phyloP scores from a whole-genome alignment of 1,140 invertebrate species.

The Potamilus streckersoni region DNA sequence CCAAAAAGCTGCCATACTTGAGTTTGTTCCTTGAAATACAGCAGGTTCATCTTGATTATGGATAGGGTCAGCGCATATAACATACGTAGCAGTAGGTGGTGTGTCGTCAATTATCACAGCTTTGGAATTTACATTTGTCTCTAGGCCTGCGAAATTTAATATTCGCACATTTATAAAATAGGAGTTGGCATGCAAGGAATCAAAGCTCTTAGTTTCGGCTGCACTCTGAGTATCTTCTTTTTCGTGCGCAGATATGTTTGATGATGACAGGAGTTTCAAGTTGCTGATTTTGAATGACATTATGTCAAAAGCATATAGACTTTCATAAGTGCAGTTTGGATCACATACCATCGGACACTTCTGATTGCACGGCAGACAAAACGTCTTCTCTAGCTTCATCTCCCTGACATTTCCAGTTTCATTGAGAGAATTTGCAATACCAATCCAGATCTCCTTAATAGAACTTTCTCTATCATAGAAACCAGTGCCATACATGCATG shows the following conservation, averaged over 20 bases:
- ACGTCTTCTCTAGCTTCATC: slow-evolving; percentile 6
- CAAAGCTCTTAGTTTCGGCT: neutral
- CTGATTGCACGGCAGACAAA: slow-evolving; percentile 8
- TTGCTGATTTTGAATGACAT: slow-evolving; percentile 6
- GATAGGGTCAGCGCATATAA: slow-evolving; percentile 16
- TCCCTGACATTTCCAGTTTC: slow-evolving; percentile 2
- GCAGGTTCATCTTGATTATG: slow-evolving; percentile 16
- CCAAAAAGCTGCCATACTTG: slow-evolving; percentile 19
- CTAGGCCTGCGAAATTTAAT: slow-evolving; percentile 17
- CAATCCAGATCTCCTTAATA: slow-evolving; percentile 22
- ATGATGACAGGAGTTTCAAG: neutral
- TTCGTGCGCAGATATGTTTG: neutral
- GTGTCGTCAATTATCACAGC: slow-evolving; percentile 16
- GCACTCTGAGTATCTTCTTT: neutral
- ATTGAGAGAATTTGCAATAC: slow-evolving; percentile 7
- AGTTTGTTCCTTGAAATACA: slow-evolving; percentile 10
- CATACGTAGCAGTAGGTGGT: slow-evolving; percentile 10
- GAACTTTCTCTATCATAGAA: slow-evolving; percentile 19
- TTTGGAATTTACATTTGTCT: slow-evolving; percentile 10
- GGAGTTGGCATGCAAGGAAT: neutral
- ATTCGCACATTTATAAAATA: slow-evolving; percentile 18
- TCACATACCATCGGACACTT: slow-evolving; percentile 13
- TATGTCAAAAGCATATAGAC: slow-evolving; percentile 5
- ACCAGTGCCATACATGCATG: slow-evolving; percentile 8
- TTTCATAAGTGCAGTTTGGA: slow-evolving; percentile 2